phyloP scores from a whole-genome alignment of 2,797 vertebrate species.

The Tachyglossus aculeatus region DNA sequence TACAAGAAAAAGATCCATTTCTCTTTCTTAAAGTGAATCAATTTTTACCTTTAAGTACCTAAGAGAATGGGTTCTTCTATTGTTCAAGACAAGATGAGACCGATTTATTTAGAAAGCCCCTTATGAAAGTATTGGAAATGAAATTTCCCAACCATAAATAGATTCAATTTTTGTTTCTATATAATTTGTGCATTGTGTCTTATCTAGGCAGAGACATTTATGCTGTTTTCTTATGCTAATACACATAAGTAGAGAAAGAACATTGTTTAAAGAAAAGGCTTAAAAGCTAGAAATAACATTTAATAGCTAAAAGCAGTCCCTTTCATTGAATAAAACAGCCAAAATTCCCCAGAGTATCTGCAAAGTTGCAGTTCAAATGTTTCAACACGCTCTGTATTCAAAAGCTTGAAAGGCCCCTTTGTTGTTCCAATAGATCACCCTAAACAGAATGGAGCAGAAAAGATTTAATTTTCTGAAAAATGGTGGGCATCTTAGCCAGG shows the following conservation, averaged over 20 bases:
- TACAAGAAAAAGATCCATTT: too few species aligned
- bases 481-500: neutral
- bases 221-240: slow-evolving; percentile 11
- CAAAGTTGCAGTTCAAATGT: neutral
- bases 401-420: neutral
- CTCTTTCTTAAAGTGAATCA: too few species aligned
- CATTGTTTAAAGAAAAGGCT: slow-evolving; percentile 14
- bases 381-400: slow-evolving; percentile 6
- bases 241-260: slow-evolving; percentile 4
- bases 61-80: neutral
- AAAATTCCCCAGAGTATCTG: neutral
- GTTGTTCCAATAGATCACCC: neutral
- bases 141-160: neutral
- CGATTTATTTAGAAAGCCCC: slow-evolving; percentile 21
- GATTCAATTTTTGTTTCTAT: slow-evolving; percentile 11
- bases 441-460: neutral
- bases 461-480: slow-evolving; percentile 5
- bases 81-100: neutral
- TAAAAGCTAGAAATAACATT: slow-evolving; percentile 15
- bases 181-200: neutral
- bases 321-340: slow-evolving; percentile 3
- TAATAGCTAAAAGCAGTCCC: slow-evolving; percentile 3
- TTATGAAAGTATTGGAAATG: neutral
- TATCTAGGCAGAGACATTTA: slow-evolving; percentile 3
- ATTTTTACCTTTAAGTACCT: neutral